phyloP scores from a whole-genome alignment of 2,113 vertebrate species.

The Pterophyllum scalare region DNA sequence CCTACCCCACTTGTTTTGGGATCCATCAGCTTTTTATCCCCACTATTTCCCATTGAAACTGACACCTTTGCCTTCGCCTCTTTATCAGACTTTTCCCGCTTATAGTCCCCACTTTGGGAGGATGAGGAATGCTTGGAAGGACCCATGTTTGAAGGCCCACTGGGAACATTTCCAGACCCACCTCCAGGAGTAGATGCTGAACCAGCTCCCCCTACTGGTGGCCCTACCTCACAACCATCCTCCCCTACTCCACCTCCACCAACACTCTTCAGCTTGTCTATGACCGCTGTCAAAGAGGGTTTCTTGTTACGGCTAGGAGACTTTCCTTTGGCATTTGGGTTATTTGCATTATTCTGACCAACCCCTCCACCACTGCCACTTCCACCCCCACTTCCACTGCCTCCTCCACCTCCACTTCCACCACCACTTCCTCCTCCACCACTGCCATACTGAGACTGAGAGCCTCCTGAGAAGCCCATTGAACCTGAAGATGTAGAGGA shows the following conservation, averaged over 20 bases:
- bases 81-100: conserved; percentile 95
- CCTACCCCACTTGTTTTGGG: conserved; percentile 85
- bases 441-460: conserved; percentile 88
- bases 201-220: conserved; percentile 73
- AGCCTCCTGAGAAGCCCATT: conserved; percentile 83
- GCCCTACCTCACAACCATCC: conserved; percentile 89
- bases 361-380: conserved; percentile 82
- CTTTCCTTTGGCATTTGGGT: conserved; percentile 93
- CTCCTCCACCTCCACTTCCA: conserved; percentile 86
- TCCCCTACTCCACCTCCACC: conserved; percentile 91
- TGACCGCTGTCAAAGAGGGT: conserved; percentile 96
- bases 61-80: conserved; percentile 93
- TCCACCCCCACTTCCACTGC: conserved; percentile 82
- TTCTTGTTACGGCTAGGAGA: conserved; percentile 99
- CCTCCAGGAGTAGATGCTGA: conserved; percentile 83
- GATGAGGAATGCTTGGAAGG: conserved; percentile 88
- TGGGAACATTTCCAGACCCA: conserved; percentile 81
- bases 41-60: conserved; percentile 83
- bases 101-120: conserved; percentile 89
- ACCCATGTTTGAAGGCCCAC: conserved; percentile 83
- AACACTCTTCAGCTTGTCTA: conserved; percentile 98
- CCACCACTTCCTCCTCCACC: conserved; percentile 83
- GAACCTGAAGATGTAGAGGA: conserved; percentile 83
- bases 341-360: conserved; percentile 85
- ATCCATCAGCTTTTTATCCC: conserved; percentile 93